A percentile compares a stretch with the other conserved stretches of the same genome.
Evolutionary conservation across 2,888 invertebrate genomes (phyloP).

Genomic region (Eupithecia dodoneata): DNA sequence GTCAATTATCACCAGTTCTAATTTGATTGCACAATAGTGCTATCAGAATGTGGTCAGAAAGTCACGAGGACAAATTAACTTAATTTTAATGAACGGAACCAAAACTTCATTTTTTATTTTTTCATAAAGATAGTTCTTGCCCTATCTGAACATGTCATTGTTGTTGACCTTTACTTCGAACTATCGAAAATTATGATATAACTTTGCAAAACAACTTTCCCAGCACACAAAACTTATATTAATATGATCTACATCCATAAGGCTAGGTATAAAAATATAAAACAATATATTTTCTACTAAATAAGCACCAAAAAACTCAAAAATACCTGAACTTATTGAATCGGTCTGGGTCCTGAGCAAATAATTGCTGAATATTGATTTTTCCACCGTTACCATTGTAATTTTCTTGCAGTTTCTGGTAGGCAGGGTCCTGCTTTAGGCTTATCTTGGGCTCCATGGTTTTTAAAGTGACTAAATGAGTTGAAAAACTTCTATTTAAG

Average conservation of each 20-base stretch:
- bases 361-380: constrained; percentile 92
- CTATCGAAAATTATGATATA: constrained; percentile 49
- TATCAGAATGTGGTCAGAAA: constrained; percentile 1
- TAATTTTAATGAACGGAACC: not conserved
- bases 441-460: constrained; percentile 77
- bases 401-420: constrained; percentile 89
- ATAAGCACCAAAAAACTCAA: constrained; percentile 40
- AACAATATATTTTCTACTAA: not conserved
- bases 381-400: constrained; percentile 88
- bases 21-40: not conserved
- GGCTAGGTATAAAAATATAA: not conserved
- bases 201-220: constrained; percentile 14
- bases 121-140: not conserved
- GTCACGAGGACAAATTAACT: not conserved
- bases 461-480: constrained; percentile 54
- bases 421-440: constrained; percentile 86
- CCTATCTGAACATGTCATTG: constrained; percentile 26
- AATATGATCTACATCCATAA: not conserved
- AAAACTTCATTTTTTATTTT: not conserved
- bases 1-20: not conserved
- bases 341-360: constrained; percentile 90
- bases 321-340: constrained; percentile 95
- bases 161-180: constrained; percentile 63
- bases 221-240: constrained; percentile 1
- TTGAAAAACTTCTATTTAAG: constrained; percentile 43